Evolutionary conservation across 2,113 vertebrate genomes (phyloP), one percentile per base, ranked within the genome.

Genomic region (Prionailurus bengalensis): DNA sequence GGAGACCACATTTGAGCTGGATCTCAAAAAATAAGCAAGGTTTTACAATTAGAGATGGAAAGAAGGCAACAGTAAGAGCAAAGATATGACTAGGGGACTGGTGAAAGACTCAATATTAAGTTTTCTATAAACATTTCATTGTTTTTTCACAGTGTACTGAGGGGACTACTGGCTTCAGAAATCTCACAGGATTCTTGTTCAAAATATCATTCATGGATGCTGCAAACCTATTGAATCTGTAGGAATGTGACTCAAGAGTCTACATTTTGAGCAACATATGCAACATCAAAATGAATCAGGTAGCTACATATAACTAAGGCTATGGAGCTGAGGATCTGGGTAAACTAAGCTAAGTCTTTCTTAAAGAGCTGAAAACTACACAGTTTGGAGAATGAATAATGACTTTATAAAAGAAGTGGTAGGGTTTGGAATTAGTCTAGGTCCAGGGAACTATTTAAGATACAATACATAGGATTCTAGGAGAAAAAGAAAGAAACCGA

Each of bases 1-100:
- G 48, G 6, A 76, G 39, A 48, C 89, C 68, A 48, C 65, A 53
- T 42, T 95, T 65, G 23, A 90, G 42, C 45, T 81, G 23, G 29
- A 86, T 55, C 25, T 95, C n/a, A n/a, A 82, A 94, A 86, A 95
- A 16, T 66, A 51, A 80, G 71, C 36, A 84, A 92, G 33, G n/a
- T 36, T 89, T 36, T 51, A 80, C 86, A 70, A 90, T 63, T 21
- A 87, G 48, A 68, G n/a, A 66, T 92, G 21, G 39, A 93, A 68
- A 92, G 39, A 33, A 90, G n/a, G 25, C 25, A 89, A 89, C 21
- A 83, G 48, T 61, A 70, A 94, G 29, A 79, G 31, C 55, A 90
- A 94, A 94, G 39, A 45, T n/a, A 63, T 53, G 39, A 84, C 25
- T 39, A 61, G 13, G 19, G 5, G 7, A 89, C 6, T 58, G 51